Conservation (phyloP, 2,113 vertebrate species). For the Hucho hucho region DNA sequence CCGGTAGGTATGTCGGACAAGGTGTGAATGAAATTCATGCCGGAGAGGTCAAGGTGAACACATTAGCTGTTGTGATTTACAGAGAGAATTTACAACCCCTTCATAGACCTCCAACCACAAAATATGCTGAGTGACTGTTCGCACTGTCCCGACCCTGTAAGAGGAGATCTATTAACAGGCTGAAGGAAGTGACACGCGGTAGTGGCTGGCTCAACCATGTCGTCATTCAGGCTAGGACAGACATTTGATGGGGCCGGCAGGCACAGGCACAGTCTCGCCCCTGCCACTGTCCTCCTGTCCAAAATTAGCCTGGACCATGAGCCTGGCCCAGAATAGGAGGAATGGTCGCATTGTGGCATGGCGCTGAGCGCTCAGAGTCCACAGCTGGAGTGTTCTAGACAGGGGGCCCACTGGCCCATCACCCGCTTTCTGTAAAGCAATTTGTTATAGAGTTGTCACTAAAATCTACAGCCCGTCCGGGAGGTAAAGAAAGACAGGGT, state of each 20-base stretch:
- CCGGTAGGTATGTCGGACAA: too few species aligned
- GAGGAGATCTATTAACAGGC: not conserved
- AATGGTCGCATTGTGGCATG: not conserved
- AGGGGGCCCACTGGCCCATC: slow-evolving; percentile 41
- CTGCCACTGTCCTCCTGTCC: slow-evolving; percentile 25
- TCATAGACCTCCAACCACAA: slow-evolving; percentile 12
- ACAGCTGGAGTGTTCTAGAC: slow-evolving; percentile 61
- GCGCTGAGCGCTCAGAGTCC: slow-evolving; percentile 45
- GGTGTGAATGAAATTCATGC: not conserved
- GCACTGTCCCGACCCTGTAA: too few species aligned
- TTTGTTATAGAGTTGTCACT: slow-evolving; percentile 73
- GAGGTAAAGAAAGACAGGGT: slow-evolving; percentile 62
- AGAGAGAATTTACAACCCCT: slow-evolving; percentile 39
- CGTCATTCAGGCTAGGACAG: not conserved
- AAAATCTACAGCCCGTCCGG: slow-evolving; percentile 59
- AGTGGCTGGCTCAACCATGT: not conserved
- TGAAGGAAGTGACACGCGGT: slow-evolving; percentile 9
- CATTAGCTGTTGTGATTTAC: slow-evolving; percentile 25
- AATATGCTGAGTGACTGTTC: not conserved
- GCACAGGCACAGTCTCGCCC: too few species aligned
- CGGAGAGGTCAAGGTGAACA: slow-evolving; percentile 49
- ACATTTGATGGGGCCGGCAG: not conserved
- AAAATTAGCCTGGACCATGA: slow-evolving; percentile 61
- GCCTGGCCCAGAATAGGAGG: slow-evolving; percentile 57
- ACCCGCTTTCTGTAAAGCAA: slow-evolving; percentile 66